Conservation (phyloP, 2,888 invertebrate genomes). For the Cordilura impudica region DNA sequence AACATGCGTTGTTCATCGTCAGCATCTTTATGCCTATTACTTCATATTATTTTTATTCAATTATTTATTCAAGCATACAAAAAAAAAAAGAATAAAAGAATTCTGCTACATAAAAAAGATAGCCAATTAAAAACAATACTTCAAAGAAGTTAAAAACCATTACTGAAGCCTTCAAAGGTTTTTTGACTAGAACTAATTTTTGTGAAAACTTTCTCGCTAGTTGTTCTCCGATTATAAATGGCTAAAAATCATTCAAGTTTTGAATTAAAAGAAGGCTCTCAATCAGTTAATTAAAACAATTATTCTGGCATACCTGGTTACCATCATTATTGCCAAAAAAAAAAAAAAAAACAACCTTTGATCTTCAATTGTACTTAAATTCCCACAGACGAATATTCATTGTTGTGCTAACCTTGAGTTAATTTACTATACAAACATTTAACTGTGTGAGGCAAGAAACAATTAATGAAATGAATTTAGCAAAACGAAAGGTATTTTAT, state of each 20-base stretch:
- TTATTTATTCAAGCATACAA: too few relatives aligned
- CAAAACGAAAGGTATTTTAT: constrained; percentile 21
- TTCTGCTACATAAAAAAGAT: too few relatives aligned
- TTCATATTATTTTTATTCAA: too few relatives aligned
- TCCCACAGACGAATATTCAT: neutral
- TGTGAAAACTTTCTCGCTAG: too few relatives aligned
- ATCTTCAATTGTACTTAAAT: neutral
- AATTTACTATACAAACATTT: constrained; percentile 4
- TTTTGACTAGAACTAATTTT: too few relatives aligned
- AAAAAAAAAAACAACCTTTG: too few relatives aligned
- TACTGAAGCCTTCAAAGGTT: too few relatives aligned
- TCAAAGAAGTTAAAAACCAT: too few relatives aligned
- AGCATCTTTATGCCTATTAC: too few relatives aligned
- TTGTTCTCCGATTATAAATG: constrained; percentile 31
- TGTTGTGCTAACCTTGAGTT: neutral
- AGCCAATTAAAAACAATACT: too few relatives aligned
- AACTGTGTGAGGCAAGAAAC: constrained; percentile 1
- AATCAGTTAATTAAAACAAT: neutral
- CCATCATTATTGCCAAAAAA: neutral
- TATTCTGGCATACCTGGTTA: neutral
- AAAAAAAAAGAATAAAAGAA: too few relatives aligned
- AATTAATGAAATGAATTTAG: constrained; percentile 27
- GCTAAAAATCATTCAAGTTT: constrained; percentile 32
- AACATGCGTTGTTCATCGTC: too few relatives aligned
- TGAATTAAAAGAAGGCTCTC: neutral